Evolutionary conservation across 2,113 vertebrate species (phyloP).

Genomic region (Oryzias celebensis): DNA sequence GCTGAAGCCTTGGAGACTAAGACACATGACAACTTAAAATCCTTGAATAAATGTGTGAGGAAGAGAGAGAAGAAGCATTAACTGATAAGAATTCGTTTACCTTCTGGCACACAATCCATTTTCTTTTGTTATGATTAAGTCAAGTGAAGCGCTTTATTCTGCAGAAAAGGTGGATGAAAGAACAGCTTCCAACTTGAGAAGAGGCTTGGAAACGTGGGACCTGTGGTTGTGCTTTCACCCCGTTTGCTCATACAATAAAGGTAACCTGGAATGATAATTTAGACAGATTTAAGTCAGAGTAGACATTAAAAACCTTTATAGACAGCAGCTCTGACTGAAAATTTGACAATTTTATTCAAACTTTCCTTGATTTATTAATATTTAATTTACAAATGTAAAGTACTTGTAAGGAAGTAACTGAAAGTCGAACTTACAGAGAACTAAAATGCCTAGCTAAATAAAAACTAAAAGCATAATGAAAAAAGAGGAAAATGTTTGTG

Average conservation of each 20-base stretch:
- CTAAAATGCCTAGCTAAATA: no score
- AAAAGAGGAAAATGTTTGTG: no score
- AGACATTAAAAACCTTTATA: no score
- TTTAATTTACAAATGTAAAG: no score
- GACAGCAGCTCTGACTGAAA: no score
- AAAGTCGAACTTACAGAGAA: no score
- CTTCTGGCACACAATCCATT: conserved; percentile 19
- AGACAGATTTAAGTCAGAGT: no score
- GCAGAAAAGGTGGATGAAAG: conserved; percentile 18
- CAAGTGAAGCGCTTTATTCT: conserved; percentile 28
- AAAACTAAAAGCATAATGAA: no score
- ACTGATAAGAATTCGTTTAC: conserved; percentile 11
- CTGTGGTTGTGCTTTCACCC: conserved; percentile 33
- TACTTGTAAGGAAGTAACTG: no score
- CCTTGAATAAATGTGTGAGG: neutral
- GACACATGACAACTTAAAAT: conserved; percentile 13
- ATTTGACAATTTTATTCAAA: no score
- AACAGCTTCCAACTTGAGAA: conserved; percentile 14
- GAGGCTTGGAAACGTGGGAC: conserved; percentile 21
- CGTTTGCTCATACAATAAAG: conserved; percentile 25
- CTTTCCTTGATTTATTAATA: no score
- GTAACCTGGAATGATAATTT: no score
- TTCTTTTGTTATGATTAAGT: conserved; percentile 37
- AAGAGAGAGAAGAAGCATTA: neutral
- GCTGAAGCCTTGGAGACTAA: conserved; percentile 7